Percentiles rank a stretch among this genome's conserved stretches.
Conservation (phyloP, 1,140 invertebrate species). For the Drosophila simulans region DNA sequence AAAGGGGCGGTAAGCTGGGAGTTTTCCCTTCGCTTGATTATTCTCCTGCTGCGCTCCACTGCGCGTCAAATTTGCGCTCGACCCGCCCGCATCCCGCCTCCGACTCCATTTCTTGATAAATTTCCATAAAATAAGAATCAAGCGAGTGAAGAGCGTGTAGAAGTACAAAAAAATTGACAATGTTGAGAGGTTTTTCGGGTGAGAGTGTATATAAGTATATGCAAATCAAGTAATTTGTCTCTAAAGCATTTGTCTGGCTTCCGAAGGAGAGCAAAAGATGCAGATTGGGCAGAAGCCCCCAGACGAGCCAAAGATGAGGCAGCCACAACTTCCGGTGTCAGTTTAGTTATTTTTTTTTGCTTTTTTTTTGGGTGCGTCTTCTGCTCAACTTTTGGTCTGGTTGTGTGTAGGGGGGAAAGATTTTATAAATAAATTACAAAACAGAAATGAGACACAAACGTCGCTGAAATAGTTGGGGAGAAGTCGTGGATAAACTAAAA, state of each 20-base stretch:
- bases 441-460: constrained; percentile 35
- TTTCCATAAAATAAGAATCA: constrained; percentile 74
- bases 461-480: constrained; percentile 41
- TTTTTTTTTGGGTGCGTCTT: constrained; percentile 43
- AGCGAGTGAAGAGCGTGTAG: constrained; percentile 27
- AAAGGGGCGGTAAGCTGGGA: constrained; percentile 2
- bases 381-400: constrained; percentile 49
- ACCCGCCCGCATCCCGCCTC: constrained; percentile 1
- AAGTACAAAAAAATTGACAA: constrained; percentile 69
- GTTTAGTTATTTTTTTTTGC: constrained; percentile 39
- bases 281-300: constrained; percentile 4
- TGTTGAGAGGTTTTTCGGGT: constrained; percentile 68
- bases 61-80: constrained; percentile 69
- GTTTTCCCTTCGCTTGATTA: constrained; percentile 21
- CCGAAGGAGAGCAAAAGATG: constrained; percentile 36
- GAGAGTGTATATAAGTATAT: constrained; percentile 64
- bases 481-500: constrained; percentile 32
- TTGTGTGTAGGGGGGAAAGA: constrained; percentile 67
- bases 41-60: constrained; percentile 65
- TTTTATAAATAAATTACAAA: constrained; percentile 78
- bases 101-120: constrained; percentile 56
- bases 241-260: constrained; percentile 61
- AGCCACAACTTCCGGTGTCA: constrained; percentile 79
- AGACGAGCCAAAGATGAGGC: constrained; percentile 50
- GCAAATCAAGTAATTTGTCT: constrained; percentile 82